These are phyloP conservation scores for Dioctria rufipes DNA, from an alignment of 2,888 invertebrate species.

Conservation along the genomic window DNA sequence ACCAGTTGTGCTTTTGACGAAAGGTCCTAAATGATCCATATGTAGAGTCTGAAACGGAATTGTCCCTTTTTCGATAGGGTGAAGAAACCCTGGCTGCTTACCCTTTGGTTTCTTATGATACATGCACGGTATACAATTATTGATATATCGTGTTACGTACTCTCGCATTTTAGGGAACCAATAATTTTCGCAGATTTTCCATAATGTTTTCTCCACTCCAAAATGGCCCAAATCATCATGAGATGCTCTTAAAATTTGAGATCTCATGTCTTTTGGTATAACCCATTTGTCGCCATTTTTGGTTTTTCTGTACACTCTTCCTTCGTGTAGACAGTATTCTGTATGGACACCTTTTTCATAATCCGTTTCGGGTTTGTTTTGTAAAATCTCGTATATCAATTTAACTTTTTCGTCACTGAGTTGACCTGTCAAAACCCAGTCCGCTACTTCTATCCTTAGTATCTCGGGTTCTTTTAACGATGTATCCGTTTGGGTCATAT, in stretches of 20 bases:
- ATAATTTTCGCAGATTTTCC: background rate
- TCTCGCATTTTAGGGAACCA: background rate
- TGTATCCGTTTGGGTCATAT: no score
- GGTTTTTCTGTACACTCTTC: background rate
- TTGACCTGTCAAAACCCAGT: background rate
- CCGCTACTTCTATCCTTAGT: background rate
- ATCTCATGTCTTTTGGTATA: background rate
- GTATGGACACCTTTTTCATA: background rate
- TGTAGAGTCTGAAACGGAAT: background rate
- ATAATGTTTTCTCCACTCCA: background rate
- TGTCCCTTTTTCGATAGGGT: background rate
- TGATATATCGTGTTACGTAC: background rate
- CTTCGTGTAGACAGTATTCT: background rate
- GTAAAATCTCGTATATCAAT: background rate
- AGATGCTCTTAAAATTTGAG: background rate
- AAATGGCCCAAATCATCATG: conserved; percentile 9
- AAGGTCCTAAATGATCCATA: background rate
- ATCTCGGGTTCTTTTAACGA: no score
- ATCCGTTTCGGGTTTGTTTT: background rate
- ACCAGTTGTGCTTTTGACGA: background rate
- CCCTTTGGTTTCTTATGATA: background rate
- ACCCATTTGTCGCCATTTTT: background rate
- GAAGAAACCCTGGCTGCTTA: background rate
- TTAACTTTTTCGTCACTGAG: background rate
- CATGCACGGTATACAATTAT: background rate